Percentiles rank a stretch among this genome's conserved stretches.
Evolutionary conservation across 64 coral and sea anemone species (phyloP).

Genomic region (Stylophora pistillata): DNA sequence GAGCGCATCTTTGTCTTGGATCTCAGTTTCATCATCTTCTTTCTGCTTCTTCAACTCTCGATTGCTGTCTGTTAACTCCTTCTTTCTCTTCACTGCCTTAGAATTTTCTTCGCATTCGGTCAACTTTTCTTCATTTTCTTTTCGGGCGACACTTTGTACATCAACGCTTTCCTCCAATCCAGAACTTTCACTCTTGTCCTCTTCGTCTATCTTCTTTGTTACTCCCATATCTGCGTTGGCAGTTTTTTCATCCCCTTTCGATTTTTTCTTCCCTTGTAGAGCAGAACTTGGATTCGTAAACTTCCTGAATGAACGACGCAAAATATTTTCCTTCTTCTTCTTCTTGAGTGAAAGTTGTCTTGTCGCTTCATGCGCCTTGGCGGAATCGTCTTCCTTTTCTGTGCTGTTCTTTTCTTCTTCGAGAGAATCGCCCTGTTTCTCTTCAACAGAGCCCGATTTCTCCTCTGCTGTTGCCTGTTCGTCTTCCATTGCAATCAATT

Average conservation of each 20-base stretch:
- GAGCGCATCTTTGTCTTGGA: not conserved
- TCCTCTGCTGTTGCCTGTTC: not conserved
- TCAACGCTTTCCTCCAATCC: not conserved
- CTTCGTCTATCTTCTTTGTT: not conserved
- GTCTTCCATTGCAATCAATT: not conserved
- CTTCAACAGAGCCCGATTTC: not conserved
- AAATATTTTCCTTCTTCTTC: conserved; percentile 8
- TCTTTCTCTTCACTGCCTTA: conserved; percentile 28
- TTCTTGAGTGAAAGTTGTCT: not conserved
- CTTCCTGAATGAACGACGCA: conserved; percentile 27
- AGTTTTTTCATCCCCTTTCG: not conserved
- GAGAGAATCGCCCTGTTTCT: not conserved
- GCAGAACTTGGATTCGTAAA: not conserved
- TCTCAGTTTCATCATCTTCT: conserved; percentile 14
- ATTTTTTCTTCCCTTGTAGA: not conserved
- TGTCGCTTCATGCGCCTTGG: not conserved
- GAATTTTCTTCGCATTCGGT: not conserved
- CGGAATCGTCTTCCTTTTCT: not conserved
- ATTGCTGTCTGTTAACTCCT: not conserved
- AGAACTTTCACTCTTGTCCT: not conserved
- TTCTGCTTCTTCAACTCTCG: conserved; percentile 1
- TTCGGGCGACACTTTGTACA: not conserved
- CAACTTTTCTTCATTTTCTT: not conserved
- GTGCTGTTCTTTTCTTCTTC: not conserved
- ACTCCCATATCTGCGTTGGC: not conserved